phyloP scores from a whole-genome alignment of 2,113 vertebrate genomes.

The Orientallactaga bullata region DNA sequence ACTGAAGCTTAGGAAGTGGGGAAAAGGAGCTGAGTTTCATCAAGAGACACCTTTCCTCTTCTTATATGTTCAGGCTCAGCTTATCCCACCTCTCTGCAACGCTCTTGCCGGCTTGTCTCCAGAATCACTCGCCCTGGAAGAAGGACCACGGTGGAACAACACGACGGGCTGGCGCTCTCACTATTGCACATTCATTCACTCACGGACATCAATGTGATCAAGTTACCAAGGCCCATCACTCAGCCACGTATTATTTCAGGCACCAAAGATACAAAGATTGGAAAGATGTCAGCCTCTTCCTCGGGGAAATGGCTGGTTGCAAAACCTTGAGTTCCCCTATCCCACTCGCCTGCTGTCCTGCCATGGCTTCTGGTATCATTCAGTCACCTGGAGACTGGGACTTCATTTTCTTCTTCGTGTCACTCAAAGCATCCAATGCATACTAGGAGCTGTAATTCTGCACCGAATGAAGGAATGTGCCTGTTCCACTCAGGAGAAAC shows the following conservation, averaged over 20 bases:
- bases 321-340: background rate
- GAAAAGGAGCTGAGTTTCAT: background rate
- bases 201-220: background rate
- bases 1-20: background rate
- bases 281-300: background rate
- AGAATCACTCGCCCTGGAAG: background rate
- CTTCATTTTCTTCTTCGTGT: background rate
- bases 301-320: rapidly evolving
- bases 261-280: background rate
- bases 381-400: background rate
- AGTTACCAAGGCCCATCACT: background rate
- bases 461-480: background rate
- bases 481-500: background rate
- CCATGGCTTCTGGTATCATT: background rate
- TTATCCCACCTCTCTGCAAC: background rate
- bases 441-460: background rate
- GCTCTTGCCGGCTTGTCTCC: background rate
- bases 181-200: background rate
- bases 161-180: background rate
- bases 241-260: background rate
- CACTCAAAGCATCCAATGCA: background rate
- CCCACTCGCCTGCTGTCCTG: background rate
- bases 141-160: rapidly evolving
- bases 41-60: background rate
- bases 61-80: background rate